phyloP scores from a whole-genome alignment of 2,113 vertebrate species.

The Morone chrysops region DNA sequence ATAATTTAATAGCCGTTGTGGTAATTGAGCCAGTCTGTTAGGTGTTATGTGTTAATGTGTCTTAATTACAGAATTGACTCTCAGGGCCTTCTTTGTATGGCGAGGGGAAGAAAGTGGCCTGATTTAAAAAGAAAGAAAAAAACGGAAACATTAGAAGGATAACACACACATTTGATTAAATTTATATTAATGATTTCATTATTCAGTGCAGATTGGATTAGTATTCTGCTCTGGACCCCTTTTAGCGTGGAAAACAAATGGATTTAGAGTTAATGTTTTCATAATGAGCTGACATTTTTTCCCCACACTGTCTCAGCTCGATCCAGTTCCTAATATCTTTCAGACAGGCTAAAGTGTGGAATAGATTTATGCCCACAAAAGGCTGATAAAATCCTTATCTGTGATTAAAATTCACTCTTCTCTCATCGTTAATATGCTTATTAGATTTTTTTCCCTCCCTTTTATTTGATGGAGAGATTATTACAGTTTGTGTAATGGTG shows the following conservation, averaged over 20 bases:
- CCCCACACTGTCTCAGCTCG: not conserved
- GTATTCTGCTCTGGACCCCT: slow-evolving; percentile 44
- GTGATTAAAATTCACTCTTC: slow-evolving; percentile 72
- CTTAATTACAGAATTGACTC: slow-evolving; percentile 76
- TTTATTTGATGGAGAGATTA: slow-evolving; percentile 63
- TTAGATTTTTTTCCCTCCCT: slow-evolving; percentile 36
- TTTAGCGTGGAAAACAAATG: slow-evolving; percentile 62
- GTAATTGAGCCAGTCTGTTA: slow-evolving; percentile 76
- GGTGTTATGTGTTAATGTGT: slow-evolving; percentile 73
- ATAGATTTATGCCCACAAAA: slow-evolving; percentile 59
- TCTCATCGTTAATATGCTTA: slow-evolving; percentile 69
- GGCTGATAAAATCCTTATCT: slow-evolving; percentile 73
- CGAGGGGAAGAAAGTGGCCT: not conserved
- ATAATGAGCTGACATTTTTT: slow-evolving; percentile 43
- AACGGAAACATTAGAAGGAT: slow-evolving; percentile 34
- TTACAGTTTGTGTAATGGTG: slow-evolving; percentile 29
- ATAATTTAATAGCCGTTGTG: slow-evolving; percentile 73
- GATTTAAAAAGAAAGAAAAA: slow-evolving; percentile 18
- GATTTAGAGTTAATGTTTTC: slow-evolving; percentile 60
- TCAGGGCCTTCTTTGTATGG: slow-evolving; percentile 26
- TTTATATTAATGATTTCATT: slow-evolving; percentile 65
- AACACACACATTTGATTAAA: slow-evolving; percentile 50
- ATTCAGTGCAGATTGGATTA: slow-evolving; percentile 54
- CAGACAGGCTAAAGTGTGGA: slow-evolving; percentile 54
- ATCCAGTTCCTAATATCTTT: slow-evolving; percentile 48